Base-by-base conservation (phyloP, 2,888 invertebrate genomes). In the Suillia variegata region DNA sequence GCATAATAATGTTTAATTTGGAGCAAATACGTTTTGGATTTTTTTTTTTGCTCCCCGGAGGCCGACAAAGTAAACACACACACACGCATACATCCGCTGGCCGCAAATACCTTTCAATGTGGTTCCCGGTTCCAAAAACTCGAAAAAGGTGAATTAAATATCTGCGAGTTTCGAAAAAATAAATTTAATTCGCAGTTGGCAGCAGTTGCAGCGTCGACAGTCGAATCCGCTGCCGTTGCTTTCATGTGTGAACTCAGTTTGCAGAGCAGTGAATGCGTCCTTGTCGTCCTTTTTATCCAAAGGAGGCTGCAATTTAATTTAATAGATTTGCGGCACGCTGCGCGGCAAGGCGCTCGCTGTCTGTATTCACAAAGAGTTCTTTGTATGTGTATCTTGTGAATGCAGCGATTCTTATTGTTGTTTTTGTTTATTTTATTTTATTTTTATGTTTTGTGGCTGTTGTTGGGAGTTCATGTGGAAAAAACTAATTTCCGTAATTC, bases 1-100 rank as follows among this genome's bases (percentile, higher is more conserved):
- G 76, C 75, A 74, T 79, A 76, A 79, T 77, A 78, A 78, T 78
- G 78, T 79, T 79, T 79, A 79, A 79, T 78, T 79, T 78, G 78
- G 73, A 76, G 79, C 77, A 75, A 77, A 75, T 73, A 73, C 69
- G 75, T 75, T 72, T n/a, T n/a, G n/a, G n/a, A n/a, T n/a, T n/a
- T n/a, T n/a, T n/a, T n/a, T 73, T 73, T 70, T 66, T 64, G 48
- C 47, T 62, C 64, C 62, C 64, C 38, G 34, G 64, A 60, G 64
- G 62, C 51, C 45, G 56, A 20, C 15, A 55, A 55, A 48, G 54
- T 20, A 49, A 62, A 54, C 24, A 10, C 31, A 55, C 57, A 42
- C 52, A 48, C 12, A 8, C 18, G 6, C 34, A 54, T 56, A 26
- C 52, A 48, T 15, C 8, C 20, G 10, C 10, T 31, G 15, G 8